phyloP scores from a whole-genome alignment of 2,888 invertebrate species.

The Dicyrtomina minuta region DNA sequence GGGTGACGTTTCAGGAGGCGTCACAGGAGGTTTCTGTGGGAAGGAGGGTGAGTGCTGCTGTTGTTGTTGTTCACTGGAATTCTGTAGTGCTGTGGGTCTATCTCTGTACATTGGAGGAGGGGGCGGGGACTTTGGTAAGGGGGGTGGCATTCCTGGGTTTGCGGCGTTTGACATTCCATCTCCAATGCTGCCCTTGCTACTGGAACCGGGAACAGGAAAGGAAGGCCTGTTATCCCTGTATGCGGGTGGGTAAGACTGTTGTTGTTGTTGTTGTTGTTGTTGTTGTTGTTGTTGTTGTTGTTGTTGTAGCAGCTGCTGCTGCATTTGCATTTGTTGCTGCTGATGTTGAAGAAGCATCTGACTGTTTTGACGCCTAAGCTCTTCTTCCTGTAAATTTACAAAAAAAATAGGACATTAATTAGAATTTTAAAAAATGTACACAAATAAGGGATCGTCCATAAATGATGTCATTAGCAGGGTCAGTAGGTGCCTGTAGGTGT shows the following conservation, averaged over 20 bases:
- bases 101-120: slow-evolving; percentile 41
- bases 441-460: too few species aligned
- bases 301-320: slow-evolving; percentile 47
- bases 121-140: slow-evolving; percentile 51
- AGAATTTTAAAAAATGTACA: too few species aligned
- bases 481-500: too few species aligned
- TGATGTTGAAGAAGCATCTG: slow-evolving; percentile 52
- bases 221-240: too few species aligned
- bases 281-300: slow-evolving; percentile 49
- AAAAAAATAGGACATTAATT: background rate
- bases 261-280: slow-evolving; percentile 49
- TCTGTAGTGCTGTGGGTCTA: background rate
- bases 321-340: slow-evolving; percentile 47
- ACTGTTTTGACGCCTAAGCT: slow-evolving; percentile 56
- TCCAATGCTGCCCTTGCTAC: slow-evolving; percentile 52
- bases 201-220: too few species aligned
- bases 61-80: slow-evolving; percentile 23
- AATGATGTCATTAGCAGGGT: too few species aligned
- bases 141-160: slow-evolving; percentile 49
- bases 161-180: slow-evolving; percentile 51
- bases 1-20: slow-evolving; percentile 55
- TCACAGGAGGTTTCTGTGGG: slow-evolving; percentile 53
- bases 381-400: slow-evolving; percentile 56
- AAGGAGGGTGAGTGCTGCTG: slow-evolving; percentile 32
- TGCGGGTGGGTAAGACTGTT: slow-evolving; percentile 55